These are phyloP conservation scores for Seira musarum DNA, from an alignment of 2,888 invertebrate genomes.

Conservation along the genomic window DNA sequence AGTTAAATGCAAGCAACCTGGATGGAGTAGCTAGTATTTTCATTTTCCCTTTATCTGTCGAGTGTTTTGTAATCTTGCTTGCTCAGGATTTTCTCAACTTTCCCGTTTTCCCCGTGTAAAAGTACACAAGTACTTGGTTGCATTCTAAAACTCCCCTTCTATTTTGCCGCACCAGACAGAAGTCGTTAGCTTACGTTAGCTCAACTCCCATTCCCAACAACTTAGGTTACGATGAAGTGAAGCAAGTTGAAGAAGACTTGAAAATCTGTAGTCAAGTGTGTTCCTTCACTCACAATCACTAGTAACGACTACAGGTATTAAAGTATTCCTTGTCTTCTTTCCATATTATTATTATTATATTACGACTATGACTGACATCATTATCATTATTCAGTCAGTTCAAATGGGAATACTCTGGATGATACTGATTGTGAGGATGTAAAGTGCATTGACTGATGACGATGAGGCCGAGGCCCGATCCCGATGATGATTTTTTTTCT, in stretches of 20 bases:
- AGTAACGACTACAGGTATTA: conserved; percentile 37
- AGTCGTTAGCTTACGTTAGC: background rate
- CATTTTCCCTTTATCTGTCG: conserved; percentile 11
- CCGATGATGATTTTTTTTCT: too few species aligned
- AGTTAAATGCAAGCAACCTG: background rate
- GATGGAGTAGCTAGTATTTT: background rate
- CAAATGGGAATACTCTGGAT: too few species aligned
- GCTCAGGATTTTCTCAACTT: conserved; percentile 8
- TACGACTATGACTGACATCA: conserved; percentile 31
- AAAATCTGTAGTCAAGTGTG: conserved; percentile 46
- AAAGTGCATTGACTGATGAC: too few species aligned
- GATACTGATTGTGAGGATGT: too few species aligned
- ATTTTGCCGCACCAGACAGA: background rate
- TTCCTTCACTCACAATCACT: conserved; percentile 26
- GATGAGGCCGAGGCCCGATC: too few species aligned
- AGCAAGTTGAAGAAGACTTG: conserved; percentile 45
- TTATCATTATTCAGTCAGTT: conserved; percentile 21
- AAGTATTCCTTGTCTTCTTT: conserved; percentile 29
- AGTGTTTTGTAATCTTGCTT: conserved; percentile 8
- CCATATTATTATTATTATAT: conserved; percentile 11
- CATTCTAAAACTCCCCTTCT: background rate
- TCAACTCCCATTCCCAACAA: background rate
- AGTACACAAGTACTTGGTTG: too few species aligned
- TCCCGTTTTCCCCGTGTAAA: background rate
- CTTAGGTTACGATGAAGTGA: conserved; percentile 8